Evolutionary conservation across 2,797 vertebrate species (phyloP), one percentile per base, ranked within the genome.

Genomic region (Poeciliopsis presidionis): DNA sequence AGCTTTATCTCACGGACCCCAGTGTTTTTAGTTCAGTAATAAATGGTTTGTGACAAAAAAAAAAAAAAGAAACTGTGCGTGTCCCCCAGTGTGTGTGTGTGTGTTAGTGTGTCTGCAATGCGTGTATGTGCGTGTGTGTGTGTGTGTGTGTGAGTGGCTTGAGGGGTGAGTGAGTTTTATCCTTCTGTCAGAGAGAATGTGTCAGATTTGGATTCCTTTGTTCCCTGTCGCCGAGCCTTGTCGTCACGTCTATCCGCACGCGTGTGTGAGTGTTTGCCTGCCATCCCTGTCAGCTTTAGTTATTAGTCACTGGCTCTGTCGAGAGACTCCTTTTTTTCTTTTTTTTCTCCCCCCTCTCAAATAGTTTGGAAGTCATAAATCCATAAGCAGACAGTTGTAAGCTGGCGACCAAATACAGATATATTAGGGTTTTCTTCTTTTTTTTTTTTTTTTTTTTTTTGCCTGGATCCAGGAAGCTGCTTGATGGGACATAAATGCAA

Each of bases 341-440:
- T 6, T 43, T 43, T 25, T 53, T 51, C 49, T 30, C n/a, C 59
- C 41, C 39, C 61, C 45, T 36, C 30, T 82, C 77, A 92, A 94
- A 94, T 94, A 92, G 93, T 94, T 95, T 94, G 94, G 92, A 95
- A 94, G 94, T 94, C 91, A 92, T 95, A 95, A 95, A 95, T 93
- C 95, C 94, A 93, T 94, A 95, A 95, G 94, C 94, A 95, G 94
- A 95, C 93, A 95, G 95, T 94, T 94, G 93, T 94, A 95, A 95
- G 95, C 93, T 92, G 91, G 88, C 88, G 93, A 95, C 90, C 93
- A 94, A 95, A 96, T 93, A 94, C 94, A 94, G 91, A 90, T 93
- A 93, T 94, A 95, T 95, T 94, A 95, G 93, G 93, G 49, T 51
- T 51, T 51, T 51, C 49, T 28, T 41, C 39, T 41, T 39, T 39